Evolutionary conservation across 1,140 invertebrate species (phyloP).

Genomic region (Dendroctonus valens): DNA sequence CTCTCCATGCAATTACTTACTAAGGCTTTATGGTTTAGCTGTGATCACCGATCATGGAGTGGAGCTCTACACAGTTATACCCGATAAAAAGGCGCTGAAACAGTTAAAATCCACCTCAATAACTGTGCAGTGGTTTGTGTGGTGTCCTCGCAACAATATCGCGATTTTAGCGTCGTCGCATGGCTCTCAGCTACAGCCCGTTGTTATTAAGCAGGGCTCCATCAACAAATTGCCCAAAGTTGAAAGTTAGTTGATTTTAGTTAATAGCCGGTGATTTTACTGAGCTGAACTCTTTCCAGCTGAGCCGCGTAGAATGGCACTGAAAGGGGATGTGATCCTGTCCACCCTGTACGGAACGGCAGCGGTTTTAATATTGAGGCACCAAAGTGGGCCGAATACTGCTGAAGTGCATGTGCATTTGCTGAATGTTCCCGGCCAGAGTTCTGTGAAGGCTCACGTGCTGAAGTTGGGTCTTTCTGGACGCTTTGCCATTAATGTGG

Average conservation of each 20-base stretch:
- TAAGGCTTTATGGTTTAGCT: constrained; percentile 59
- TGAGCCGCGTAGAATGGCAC: constrained; percentile 68
- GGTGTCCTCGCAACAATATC: constrained; percentile 76
- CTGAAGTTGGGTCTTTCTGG: constrained; percentile 76
- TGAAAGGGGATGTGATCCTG: constrained; percentile 84
- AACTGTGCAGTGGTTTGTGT: constrained; percentile 62
- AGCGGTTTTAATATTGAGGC: constrained; percentile 54
- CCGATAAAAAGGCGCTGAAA: constrained; percentile 77
- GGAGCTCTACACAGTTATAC: constrained; percentile 81
- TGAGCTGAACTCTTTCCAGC: constrained; percentile 54
- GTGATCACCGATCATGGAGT: constrained; percentile 90
- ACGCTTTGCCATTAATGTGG: constrained; percentile 89
- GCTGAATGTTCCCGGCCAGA: constrained; percentile 53
- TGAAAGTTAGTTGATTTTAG: constrained; percentile 70
- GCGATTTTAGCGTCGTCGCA: constrained; percentile 80
- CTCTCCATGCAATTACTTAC: neutral
- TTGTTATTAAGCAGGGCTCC: constrained; percentile 77
- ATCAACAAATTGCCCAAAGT: constrained; percentile 86
- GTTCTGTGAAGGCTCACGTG: constrained; percentile 67
- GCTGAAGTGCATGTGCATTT: constrained; percentile 80
- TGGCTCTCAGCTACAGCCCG: constrained; percentile 80
- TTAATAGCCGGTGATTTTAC: too few species aligned
- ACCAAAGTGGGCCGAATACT: constrained; percentile 55
- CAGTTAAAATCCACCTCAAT: constrained; percentile 71
- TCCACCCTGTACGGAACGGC: constrained; percentile 70